Percentiles rank a stretch among this genome's conserved stretches.
Evolutionary conservation across 2,113 vertebrate species (phyloP).

Genomic region (Numenius arquata): DNA sequence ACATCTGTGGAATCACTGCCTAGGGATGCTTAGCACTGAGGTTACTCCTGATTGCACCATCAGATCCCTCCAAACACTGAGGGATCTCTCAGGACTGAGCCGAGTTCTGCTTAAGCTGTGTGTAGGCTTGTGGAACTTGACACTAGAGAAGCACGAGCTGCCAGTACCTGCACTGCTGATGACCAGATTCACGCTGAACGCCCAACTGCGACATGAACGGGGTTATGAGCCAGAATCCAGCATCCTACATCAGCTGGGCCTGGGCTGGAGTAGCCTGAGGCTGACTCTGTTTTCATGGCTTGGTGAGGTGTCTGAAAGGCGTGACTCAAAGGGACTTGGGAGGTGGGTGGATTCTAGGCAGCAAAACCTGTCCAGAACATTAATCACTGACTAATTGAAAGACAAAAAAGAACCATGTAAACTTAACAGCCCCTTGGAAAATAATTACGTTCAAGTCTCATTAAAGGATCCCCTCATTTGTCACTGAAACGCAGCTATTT

Average conservation of each 20-base stretch:
- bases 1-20: not conserved
- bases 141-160: not conserved
- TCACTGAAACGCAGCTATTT: slow-evolving; percentile 2
- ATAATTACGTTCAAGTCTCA: slow-evolving; percentile 13
- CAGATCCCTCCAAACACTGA: not conserved
- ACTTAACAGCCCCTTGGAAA: slow-evolving; percentile 12
- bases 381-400: slow-evolving; percentile 23
- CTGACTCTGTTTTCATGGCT: not conserved
- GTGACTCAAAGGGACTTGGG: not conserved
- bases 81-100: not conserved
- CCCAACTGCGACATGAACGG: not conserved
- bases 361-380: slow-evolving; percentile 8
- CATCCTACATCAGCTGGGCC: accelerated
- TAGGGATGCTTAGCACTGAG: not conserved
- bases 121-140: not conserved
- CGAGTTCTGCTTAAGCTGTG: not conserved
- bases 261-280: not conserved
- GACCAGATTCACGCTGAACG: not conserved
- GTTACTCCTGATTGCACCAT: not conserved
- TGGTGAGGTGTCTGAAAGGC: not conserved
- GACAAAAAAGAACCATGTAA: not conserved
- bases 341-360: not conserved
- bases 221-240: not conserved
- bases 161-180: not conserved
- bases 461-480: slow-evolving; percentile 4